A percentile compares a stretch with the other conserved stretches of the same genome.
phyloP scores from a whole-genome alignment of 2,888 invertebrate species.

The Atethmia centrago region DNA sequence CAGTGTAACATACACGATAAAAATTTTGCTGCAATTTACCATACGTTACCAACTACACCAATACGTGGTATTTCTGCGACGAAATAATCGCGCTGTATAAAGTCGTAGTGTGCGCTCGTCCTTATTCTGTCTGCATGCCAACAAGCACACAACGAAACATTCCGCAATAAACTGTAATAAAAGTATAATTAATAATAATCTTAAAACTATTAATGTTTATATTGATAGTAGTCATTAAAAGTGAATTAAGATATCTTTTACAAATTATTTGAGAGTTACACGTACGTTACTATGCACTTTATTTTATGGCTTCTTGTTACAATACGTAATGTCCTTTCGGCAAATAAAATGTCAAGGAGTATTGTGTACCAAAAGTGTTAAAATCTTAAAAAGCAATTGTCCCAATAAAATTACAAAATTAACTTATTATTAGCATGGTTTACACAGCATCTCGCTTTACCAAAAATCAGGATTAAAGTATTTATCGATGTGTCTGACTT shows the following conservation, averaged over 20 bases:
- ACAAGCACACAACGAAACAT: neutral
- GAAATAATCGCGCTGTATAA: too few species aligned
- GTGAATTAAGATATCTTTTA: slow-evolving; percentile 1
- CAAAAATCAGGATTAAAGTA: neutral
- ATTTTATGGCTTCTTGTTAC: slow-evolving; percentile 1
- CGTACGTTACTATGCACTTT: neutral
- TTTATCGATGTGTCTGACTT: slow-evolving; percentile 3
- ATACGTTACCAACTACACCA: too few species aligned
- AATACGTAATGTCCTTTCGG: neutral
- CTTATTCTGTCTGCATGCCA: neutral
- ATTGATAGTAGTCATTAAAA: neutral
- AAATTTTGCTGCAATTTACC: too few species aligned
- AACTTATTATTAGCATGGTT: too few species aligned
- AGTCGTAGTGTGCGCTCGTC: too few species aligned
- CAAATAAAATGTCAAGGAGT: slow-evolving; percentile 18
- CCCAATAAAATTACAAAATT: neutral
- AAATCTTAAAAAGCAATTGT: neutral
- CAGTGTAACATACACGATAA: too few species aligned
- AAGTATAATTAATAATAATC: neutral
- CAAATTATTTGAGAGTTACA: neutral
- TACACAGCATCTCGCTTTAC: too few species aligned
- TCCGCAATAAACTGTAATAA: neutral
- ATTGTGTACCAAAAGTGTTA: neutral
- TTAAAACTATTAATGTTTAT: slow-evolving; percentile 9
- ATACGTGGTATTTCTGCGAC: too few species aligned